Evolutionary conservation across 2,888 invertebrate species (phyloP), one percentile per base, ranked within the genome.

Genomic region (Diploptera punctata): DNA sequence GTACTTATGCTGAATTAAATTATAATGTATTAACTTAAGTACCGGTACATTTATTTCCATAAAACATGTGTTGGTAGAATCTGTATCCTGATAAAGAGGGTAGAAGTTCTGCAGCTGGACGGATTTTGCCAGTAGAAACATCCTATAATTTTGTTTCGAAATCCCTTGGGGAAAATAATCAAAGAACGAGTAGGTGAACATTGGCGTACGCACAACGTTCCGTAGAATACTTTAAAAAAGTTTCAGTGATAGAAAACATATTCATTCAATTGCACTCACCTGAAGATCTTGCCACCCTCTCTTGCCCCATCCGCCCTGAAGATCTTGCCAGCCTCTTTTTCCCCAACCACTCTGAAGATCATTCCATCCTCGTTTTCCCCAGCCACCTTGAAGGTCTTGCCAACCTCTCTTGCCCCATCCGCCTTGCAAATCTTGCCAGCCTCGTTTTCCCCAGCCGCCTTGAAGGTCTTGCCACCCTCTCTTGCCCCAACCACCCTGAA

Each of bases 321-420:
- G 79, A 76, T 86, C 86, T 77, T 87, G 85, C 89, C 88, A 89
- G 29, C 84, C 88, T 76, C 89, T 83, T 78, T 90, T 89, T 74
- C 89, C 89, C 72, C 82, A 82, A 24, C 80, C 78, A 61, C 68
- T 74, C 9, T 72, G 52, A 9, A 73, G 60, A 19, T 70, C 70
- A 21, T 62, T 60, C 72, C 72, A 68, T 1, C 47, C 68, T 18
- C 79, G 65, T 70, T 80, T 80, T 1, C 80, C 80, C 87, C 87
- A 87, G 18, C 84, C 84, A 3, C 78, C 77, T 77, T 84, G 84
- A 72, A 87, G 79, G 76, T 86, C 86, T 77, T 87, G 85, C 89
- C 88, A 89, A 26, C 84, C 88, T 76, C 89, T 83, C 78, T 90
- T 89, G 73, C 89, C 89, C 72, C 82, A 82, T 29, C 79, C 78